phyloP scores from a whole-genome alignment of 2,888 invertebrate genomes.

The Drosophila tanythrix region DNA sequence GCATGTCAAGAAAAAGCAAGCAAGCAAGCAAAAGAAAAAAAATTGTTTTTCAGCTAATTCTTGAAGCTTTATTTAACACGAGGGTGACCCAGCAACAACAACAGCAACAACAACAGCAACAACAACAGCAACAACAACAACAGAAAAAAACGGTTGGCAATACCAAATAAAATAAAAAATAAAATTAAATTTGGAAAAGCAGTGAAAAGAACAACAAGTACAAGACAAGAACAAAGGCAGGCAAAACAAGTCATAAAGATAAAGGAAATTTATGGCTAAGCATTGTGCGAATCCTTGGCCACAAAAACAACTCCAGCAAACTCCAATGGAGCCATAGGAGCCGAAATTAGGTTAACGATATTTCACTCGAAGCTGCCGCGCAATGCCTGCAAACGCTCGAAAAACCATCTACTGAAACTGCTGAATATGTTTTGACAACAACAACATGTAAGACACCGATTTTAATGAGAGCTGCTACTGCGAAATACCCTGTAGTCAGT shows the following conservation, averaged over 20 bases:
- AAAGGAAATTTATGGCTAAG: slow-evolving; percentile 64
- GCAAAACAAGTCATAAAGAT: slow-evolving; percentile 70
- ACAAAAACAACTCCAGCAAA: slow-evolving; percentile 33
- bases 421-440: slow-evolving; percentile 59
- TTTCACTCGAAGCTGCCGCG: slow-evolving; percentile 68
- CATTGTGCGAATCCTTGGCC: slow-evolving; percentile 59
- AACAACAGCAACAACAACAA: neutral
- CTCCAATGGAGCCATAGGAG: slow-evolving; percentile 31
- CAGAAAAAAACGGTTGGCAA: slow-evolving; percentile 37
- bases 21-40: slow-evolving; percentile 9
- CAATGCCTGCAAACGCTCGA: slow-evolving; percentile 36
- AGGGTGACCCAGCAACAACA: slow-evolving; percentile 25
- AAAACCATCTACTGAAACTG: slow-evolving; percentile 42
- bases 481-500: slow-evolving; percentile 6
- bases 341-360: slow-evolving; percentile 83
- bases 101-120: slow-evolving; percentile 12
- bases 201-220: slow-evolving; percentile 17
- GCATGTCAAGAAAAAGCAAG: slow-evolving; percentile 13
- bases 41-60: slow-evolving; percentile 65
- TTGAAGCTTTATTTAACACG: slow-evolving; percentile 50
- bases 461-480: neutral
- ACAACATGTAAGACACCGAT: slow-evolving; percentile 12
- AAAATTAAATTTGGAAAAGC: slow-evolving; percentile 42
- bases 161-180: slow-evolving; percentile 48
- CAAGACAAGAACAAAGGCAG: slow-evolving; percentile 26